Evolutionary conservation across 2,888 invertebrate genomes (phyloP).

Genomic region (Chrysotoxum bicinctum): DNA sequence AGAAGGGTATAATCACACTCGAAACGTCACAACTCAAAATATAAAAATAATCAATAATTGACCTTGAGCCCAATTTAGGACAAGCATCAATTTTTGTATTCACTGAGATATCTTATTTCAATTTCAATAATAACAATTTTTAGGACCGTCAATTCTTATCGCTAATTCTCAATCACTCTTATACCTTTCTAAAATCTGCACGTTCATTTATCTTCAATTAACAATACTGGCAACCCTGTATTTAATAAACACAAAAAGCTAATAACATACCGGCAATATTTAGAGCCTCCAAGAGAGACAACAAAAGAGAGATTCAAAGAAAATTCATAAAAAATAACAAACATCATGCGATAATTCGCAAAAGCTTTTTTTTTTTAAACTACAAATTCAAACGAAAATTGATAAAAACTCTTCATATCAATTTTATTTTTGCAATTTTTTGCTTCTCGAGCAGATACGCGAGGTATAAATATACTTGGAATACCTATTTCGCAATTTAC

Average conservation of each 20-base stretch:
- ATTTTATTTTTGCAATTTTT: constrained; percentile 12
- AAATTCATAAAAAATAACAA: constrained; percentile 53
- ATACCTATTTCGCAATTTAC: constrained; percentile 16
- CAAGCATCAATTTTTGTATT: no score
- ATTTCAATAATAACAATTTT: no score
- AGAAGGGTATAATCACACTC: no score
- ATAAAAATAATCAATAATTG: no score
- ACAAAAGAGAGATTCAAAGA: constrained; percentile 17
- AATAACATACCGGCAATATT: background rate
- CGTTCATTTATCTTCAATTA: background rate
- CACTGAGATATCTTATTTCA: no score
- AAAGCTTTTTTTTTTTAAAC: constrained; percentile 55
- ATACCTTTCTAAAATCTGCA: background rate
- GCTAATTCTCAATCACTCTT: no score
- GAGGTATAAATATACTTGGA: constrained; percentile 19
- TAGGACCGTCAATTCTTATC: no score
- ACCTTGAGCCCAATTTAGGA: no score
- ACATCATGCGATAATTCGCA: constrained; percentile 66
- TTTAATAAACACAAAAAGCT: background rate
- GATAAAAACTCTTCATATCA: constrained; percentile 45
- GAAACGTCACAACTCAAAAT: no score
- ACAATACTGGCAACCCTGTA: constrained; percentile 5
- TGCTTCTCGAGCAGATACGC: background rate
- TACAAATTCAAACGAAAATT: constrained; percentile 49
- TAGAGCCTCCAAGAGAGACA: background rate